Evolutionary conservation across 2,888 invertebrate genomes (phyloP).

Genomic region (Bugula neritina): DNA sequence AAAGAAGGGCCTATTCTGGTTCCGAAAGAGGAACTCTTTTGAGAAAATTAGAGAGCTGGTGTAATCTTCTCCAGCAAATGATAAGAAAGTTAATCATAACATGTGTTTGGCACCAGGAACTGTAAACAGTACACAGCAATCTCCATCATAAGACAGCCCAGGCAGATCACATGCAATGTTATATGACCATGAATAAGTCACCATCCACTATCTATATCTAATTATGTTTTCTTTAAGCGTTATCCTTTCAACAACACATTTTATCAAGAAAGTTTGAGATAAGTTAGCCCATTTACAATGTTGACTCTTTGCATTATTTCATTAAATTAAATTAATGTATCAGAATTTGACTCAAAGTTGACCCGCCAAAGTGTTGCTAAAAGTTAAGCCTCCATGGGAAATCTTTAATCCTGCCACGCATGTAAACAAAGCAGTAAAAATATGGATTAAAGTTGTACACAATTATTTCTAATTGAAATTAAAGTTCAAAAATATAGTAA

Average conservation of each 20-base stretch:
- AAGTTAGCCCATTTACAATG: background rate
- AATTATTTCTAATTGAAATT: too few relatives aligned
- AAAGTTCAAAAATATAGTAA: too few relatives aligned
- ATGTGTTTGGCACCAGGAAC: slow-evolving; percentile 19
- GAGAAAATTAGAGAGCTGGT: background rate
- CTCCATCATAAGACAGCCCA: too few relatives aligned
- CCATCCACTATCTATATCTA: too few relatives aligned
- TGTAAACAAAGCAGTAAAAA: too few relatives aligned
- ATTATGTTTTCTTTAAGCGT: too few relatives aligned
- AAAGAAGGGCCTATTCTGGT: too few relatives aligned
- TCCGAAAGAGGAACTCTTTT: too few relatives aligned
- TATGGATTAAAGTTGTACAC: too few relatives aligned
- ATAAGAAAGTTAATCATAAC: background rate
- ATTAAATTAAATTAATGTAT: background rate
- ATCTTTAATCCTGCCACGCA: too few relatives aligned
- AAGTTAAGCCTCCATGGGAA: background rate
- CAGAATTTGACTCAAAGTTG: background rate
- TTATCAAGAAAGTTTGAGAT: background rate
- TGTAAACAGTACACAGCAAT: slow-evolving; percentile 5
- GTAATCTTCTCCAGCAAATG: background rate
- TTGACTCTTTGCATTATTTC: background rate
- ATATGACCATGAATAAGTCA: too few relatives aligned
- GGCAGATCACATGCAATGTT: background rate
- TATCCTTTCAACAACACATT: background rate
- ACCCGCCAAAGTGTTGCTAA: background rate